Evolutionary conservation across 2,888 invertebrate genomes (phyloP).

Genomic region (Limnephilus auricula): DNA sequence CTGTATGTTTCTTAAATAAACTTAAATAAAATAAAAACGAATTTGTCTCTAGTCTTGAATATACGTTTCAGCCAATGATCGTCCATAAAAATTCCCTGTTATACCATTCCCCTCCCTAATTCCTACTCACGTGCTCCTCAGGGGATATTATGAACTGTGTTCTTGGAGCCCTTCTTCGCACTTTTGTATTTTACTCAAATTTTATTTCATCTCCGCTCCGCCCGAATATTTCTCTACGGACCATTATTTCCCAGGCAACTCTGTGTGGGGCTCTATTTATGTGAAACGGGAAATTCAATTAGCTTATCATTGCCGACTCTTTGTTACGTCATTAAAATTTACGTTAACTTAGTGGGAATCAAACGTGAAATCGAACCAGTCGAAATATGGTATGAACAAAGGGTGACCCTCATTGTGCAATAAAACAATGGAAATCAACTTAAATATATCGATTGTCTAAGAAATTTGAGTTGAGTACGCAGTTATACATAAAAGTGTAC

Average conservation of each 20-base stretch:
- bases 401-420: neutral
- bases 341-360: constrained; percentile 14
- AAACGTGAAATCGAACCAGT: neutral
- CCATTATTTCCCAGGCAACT: constrained; percentile 24
- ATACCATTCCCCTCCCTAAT: neutral
- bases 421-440: neutral
- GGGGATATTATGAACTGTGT: neutral
- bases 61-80: neutral
- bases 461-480: no score
- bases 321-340: constrained; percentile 39
- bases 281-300: constrained; percentile 46
- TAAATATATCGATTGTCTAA: no score
- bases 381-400: neutral
- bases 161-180: neutral
- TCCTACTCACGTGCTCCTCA: neutral
- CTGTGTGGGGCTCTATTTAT: constrained; percentile 23
- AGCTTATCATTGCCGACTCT: constrained; percentile 14
- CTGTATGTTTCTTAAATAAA: no score
- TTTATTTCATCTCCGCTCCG: neutral
- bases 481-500: no score
- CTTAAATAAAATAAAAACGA: no score
- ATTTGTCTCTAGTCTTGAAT: neutral
- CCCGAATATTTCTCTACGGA: constrained; percentile 13
- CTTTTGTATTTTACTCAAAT: neutral
- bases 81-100: neutral